Evolutionary conservation across 2,888 invertebrate genomes (phyloP), one percentile per base, ranked within the genome.

Genomic region (Homarus gammarus): DNA sequence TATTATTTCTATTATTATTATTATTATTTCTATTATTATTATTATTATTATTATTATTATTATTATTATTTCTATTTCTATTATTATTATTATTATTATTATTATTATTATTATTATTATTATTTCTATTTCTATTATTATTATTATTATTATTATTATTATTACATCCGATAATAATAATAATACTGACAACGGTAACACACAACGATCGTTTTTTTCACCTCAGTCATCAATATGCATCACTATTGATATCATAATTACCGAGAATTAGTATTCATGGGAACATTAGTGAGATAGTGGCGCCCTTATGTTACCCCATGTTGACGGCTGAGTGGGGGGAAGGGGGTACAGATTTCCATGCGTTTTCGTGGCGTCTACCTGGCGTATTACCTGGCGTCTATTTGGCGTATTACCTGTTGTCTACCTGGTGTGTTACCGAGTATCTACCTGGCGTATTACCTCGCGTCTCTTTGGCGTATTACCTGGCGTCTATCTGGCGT

Each of bases 201-300:
- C 12, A 44, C 12, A 44, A 44, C 12, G 44, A 44, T 44, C 5
- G 12, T 44, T 27, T 5, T 27, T 68, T 27, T 18, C n/a, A 27
- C 5, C 18, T 5, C 5, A 68, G 6, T 6, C 27, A 73, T 82
- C 27, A 70, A 82, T 82, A 68, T 64, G 44, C 40, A 82, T 82
- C 33, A 64, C 40, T 27, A 27, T 18, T 82, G 82, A 44, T 70
- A 49, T 68, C 68, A 18, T 70, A 70, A 82, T 82, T 82, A 70
- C 38, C 61, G 61, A 79, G 38, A 79, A 79, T 79, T 79, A 51
- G 61, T 61, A 79, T 79, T 79, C 79, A 79, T 79, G 79, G 61
- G 33, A 38, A 33, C 61, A 79, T 61, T 79, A 79, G 56, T 33
- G n/a, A 38, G 79, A 79, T 79, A 61, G 36, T 44, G 79, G 70